Evolutionary conservation across 2,797 vertebrate genomes (phyloP).

Genomic region (Pygocentrus nattereri): DNA sequence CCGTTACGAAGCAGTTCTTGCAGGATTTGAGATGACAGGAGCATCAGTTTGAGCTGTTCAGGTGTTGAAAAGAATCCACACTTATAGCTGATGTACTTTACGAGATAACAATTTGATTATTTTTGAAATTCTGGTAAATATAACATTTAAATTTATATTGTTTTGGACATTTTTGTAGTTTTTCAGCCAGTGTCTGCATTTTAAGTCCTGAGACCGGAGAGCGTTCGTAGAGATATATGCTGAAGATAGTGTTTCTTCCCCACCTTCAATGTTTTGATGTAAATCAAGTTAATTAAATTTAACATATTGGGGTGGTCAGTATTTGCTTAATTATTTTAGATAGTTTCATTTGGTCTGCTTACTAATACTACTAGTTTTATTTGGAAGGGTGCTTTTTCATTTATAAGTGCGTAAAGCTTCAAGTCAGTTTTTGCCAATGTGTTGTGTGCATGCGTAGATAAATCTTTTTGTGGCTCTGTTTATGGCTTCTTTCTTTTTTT

Average conservation of each 20-base stretch:
- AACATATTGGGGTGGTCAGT: background rate
- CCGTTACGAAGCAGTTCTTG: background rate
- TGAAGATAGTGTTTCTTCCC: background rate
- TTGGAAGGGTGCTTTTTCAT: no score
- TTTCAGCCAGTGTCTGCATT: background rate
- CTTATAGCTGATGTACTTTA: no score
- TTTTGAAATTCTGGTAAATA: no score
- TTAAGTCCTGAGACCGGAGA: background rate
- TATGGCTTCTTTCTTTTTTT: no score
- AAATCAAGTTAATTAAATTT: background rate
- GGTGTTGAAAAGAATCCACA: background rate
- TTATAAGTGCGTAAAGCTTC: no score
- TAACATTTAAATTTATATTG: no score
- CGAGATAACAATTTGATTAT: no score
- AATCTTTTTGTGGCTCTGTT: no score
- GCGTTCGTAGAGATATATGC: conserved; percentile 4
- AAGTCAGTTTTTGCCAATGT: no score
- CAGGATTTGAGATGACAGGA: background rate
- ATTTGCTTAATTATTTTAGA: background rate
- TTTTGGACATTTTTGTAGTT: no score
- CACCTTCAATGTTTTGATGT: background rate
- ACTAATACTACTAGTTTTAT: no score
- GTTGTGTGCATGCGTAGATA: no score
- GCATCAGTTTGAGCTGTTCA: background rate
- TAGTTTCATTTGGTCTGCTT: background rate